phyloP scores from a whole-genome alignment of 2,113 vertebrate species.

The Bubalus kerabau region DNA sequence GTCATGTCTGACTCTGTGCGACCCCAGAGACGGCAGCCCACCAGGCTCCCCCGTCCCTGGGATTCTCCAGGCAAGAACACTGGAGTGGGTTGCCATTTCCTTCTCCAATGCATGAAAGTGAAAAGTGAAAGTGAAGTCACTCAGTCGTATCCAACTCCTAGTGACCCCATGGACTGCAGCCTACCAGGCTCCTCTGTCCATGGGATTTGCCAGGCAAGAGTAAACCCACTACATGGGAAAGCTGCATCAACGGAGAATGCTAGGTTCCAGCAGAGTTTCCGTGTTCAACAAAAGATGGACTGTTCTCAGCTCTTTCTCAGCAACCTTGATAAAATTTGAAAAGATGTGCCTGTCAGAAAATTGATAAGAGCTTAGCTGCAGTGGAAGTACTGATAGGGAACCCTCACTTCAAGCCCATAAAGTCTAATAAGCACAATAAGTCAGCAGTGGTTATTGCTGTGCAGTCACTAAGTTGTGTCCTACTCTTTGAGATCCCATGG shows the following conservation, averaged over 20 bases:
- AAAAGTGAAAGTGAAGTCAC: no score
- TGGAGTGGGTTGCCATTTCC: no score
- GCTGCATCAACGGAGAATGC: not conserved
- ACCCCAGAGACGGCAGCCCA: no score
- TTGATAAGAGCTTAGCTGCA: not conserved
- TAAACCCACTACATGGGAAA: not conserved
- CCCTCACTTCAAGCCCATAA: not conserved
- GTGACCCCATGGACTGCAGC: no score
- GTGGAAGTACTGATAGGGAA: not conserved
- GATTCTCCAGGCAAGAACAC: no score
- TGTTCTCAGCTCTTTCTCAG: not conserved
- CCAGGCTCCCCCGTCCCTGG: no score
- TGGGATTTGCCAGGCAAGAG: no score
- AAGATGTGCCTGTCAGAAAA: not conserved
- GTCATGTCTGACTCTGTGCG: no score
- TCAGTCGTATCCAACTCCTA: no score
- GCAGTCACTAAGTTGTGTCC: not conserved
- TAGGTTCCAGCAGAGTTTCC: not conserved
- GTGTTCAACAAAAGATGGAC: not conserved
- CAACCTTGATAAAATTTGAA: not conserved
- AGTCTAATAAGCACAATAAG: not conserved
- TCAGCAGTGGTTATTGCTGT: not conserved
- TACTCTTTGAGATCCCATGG: not conserved
- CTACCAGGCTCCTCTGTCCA: no score
- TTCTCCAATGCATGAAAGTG: no score